Evolutionary conservation across 2,888 invertebrate species (phyloP).

Genomic region (Brenthis daphne): DNA sequence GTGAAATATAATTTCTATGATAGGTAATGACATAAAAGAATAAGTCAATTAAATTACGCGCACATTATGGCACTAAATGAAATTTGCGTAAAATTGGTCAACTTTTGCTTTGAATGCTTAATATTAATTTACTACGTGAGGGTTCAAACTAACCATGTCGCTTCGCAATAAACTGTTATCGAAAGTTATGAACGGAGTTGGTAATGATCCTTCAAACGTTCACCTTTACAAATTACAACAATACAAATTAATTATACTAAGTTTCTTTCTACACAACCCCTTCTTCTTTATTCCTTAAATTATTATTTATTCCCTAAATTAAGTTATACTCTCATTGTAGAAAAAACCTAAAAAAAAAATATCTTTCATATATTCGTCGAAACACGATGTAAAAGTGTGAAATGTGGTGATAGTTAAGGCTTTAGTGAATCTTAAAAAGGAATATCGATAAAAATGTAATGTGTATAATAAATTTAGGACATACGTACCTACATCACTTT

Average conservation of each 20-base stretch:
- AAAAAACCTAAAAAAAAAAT: too few species aligned
- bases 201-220: constrained; percentile 55
- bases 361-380: too few species aligned
- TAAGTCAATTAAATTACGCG: constrained; percentile 20
- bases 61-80: constrained; percentile 66
- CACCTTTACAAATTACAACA: constrained; percentile 61
- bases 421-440: too few species aligned
- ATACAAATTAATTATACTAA: constrained; percentile 63
- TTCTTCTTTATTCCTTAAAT: too few species aligned
- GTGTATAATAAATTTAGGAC: too few species aligned
- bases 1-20: background rate
- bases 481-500: too few species aligned
- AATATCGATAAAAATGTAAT: too few species aligned
- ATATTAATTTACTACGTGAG: constrained; percentile 78
- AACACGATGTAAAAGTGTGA: too few species aligned
- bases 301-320: too few species aligned
- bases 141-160: constrained; percentile 79
- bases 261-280: constrained; percentile 42
- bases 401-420: too few species aligned
- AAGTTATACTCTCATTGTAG: too few species aligned
- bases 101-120: constrained; percentile 65
- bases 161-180: constrained; percentile 73
- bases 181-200: constrained; percentile 53
- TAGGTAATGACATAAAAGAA: background rate
- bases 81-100: constrained; percentile 81